Percentiles rank a stretch among this genome's conserved stretches.
These are phyloP conservation scores for Adelosebastes latens DNA, from an alignment of 2,797 vertebrate species.

Conservation along the genomic window DNA sequence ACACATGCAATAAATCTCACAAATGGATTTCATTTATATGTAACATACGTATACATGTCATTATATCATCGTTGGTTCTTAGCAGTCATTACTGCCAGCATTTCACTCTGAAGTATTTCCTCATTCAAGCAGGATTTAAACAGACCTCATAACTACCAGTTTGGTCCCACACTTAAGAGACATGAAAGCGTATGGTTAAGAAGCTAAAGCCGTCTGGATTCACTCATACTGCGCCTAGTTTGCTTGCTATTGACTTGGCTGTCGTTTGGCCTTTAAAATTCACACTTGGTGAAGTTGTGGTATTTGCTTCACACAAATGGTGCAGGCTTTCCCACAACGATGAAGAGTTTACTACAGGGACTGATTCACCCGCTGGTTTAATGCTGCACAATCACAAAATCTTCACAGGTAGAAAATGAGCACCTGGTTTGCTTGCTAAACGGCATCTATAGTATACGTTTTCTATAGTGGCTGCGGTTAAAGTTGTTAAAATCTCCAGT, in stretches of 20 bases:
- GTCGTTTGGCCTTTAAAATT: conserved; percentile 70
- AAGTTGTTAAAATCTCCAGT: neutral
- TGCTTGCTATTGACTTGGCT: conserved; percentile 50
- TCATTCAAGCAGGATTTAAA: conserved; percentile 37
- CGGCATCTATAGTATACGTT: neutral
- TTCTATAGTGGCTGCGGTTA: neutral
- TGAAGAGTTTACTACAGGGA: conserved; percentile 38
- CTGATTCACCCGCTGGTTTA: conserved; percentile 36
- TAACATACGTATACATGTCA: neutral
- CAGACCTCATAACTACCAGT: conserved; percentile 58
- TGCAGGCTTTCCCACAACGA: conserved; percentile 46
- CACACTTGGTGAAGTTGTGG: conserved; percentile 66
- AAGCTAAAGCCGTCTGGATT: conserved; percentile 59
- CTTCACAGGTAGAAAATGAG: conserved; percentile 22
- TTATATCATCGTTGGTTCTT: conserved; percentile 1
- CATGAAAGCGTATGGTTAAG: conserved; percentile 55
- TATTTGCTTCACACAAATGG: conserved; percentile 60
- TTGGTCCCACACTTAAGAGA: conserved; percentile 44
- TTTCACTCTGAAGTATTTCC: conserved; percentile 30
- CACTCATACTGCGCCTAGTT: conserved; percentile 45
- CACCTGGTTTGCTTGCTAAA: neutral
- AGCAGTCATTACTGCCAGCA: conserved; percentile 8
- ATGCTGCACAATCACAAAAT: conserved; percentile 20
- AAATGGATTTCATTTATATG: conserved; percentile 13
- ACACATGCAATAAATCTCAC: neutral